Evolutionary conservation across 2,888 invertebrate species (phyloP).

Genomic region (Nomada fucata): DNA sequence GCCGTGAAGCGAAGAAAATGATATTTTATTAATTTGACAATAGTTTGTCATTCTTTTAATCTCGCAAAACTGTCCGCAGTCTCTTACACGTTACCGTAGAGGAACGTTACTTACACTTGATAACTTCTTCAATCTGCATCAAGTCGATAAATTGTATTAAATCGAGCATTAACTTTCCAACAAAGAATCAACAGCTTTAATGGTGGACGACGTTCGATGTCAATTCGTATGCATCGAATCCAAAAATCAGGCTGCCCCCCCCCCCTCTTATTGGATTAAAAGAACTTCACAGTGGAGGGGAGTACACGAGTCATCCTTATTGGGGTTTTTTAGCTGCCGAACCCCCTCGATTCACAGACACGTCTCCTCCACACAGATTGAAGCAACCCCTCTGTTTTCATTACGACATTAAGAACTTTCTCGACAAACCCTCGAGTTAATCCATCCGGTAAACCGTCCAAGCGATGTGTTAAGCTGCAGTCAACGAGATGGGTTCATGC

Average conservation of each 20-base stretch:
- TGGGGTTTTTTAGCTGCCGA: constrained; percentile 64
- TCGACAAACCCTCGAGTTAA: constrained; percentile 75
- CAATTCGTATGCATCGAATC: constrained; percentile 13
- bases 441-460: constrained; percentile 71
- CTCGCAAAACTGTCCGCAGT: too few species aligned
- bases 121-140: background rate
- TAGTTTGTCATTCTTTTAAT: too few species aligned
- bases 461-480: constrained; percentile 53
- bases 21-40: too few species aligned
- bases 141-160: background rate
- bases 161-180: background rate
- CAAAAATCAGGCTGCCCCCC: constrained; percentile 23
- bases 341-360: constrained; percentile 41
- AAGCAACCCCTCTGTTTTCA: constrained; percentile 72
- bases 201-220: background rate
- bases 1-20: too few species aligned
- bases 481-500: constrained; percentile 53
- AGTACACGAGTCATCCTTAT: constrained; percentile 58
- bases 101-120: too few species aligned
- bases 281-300: constrained; percentile 44
- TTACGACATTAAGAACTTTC: constrained; percentile 76
- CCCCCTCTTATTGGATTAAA: constrained; percentile 56
- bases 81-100: too few species aligned
- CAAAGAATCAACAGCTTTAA: background rate
- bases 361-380: constrained; percentile 34